Percentiles rank a stretch among this genome's conserved stretches.
Conservation (phyloP, 2,113 vertebrate species). For the Ciconia maguari region DNA sequence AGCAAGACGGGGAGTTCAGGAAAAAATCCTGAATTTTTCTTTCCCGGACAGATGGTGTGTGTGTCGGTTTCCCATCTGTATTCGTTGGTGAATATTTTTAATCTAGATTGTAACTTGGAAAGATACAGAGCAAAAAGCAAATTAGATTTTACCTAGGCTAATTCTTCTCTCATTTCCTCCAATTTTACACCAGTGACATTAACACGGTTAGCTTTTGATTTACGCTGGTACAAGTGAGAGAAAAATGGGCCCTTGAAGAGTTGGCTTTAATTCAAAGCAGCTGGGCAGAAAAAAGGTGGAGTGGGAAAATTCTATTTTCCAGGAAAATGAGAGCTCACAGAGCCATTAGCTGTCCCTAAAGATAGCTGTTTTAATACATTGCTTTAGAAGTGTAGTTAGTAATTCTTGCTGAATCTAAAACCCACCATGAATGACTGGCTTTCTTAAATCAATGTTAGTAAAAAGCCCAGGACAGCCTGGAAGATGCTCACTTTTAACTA, state of each 20-base stretch:
- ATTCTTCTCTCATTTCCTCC: constrained; percentile 55
- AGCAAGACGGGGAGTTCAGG: not conserved
- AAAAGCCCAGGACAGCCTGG: not conserved
- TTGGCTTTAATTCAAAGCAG: constrained; percentile 37
- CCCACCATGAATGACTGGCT: not conserved
- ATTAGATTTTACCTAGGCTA: constrained; percentile 34
- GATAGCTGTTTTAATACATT: not conserved
- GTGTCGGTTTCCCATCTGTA: not conserved
- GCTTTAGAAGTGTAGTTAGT: not conserved
- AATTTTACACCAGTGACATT: constrained; percentile 23
- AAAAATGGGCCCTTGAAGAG: constrained; percentile 5
- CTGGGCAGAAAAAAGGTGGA: constrained; percentile 24
- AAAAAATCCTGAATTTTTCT: not conserved
- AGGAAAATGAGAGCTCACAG: not conserved
- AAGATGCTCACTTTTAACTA: not conserved
- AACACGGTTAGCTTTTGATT: constrained; percentile 32
- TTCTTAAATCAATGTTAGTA: not conserved
- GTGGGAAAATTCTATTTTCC: constrained; percentile 3
- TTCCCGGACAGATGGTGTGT: not conserved
- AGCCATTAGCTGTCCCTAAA: not conserved
- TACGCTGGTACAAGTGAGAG: not conserved
- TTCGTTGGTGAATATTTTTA: not conserved
- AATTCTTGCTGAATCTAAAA: not conserved
- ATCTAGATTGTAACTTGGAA: not conserved
- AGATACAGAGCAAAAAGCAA: not conserved